These are phyloP conservation scores for Steromphala cineraria DNA, from an alignment of 2,888 invertebrate species.

Conservation along the genomic window DNA sequence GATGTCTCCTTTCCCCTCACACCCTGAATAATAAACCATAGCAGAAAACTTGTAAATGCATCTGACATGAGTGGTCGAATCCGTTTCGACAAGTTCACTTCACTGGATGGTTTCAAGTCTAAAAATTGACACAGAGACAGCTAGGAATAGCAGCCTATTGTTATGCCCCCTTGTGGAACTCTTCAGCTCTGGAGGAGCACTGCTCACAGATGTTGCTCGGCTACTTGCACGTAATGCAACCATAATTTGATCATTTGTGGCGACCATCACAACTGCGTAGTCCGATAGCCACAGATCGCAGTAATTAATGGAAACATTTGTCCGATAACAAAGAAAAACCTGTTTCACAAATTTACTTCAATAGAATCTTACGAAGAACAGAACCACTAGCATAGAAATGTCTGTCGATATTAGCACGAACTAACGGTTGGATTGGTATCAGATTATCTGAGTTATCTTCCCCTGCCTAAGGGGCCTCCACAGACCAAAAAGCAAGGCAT, in stretches of 20 bases:
- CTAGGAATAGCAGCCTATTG: neutral
- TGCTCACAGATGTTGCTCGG: constrained; percentile 29
- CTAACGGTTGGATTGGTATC: neutral
- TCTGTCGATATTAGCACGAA: neutral
- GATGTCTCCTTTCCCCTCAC: neutral
- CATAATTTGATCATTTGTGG: constrained; percentile 36
- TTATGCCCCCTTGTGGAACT: neutral
- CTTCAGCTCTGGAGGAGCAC: constrained; percentile 26
- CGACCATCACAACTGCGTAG: constrained; percentile 9
- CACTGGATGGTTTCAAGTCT: neutral
- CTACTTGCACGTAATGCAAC: constrained; percentile 29
- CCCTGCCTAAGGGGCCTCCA: neutral
- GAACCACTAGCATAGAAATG: neutral
- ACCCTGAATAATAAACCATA: neutral
- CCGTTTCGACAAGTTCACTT: neutral
- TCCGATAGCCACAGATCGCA: neutral
- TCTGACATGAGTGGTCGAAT: neutral
- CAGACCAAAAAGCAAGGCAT: neutral
- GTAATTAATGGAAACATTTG: constrained; percentile 8
- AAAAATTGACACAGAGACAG: too few species aligned
- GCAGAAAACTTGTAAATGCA: neutral
- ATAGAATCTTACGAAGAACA: neutral
- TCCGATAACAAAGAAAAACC: constrained; percentile 1
- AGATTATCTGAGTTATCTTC: neutral
- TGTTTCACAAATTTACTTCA: neutral